A percentile compares a stretch with the other conserved stretches of the same genome.
These are phyloP conservation scores for Drosophila sp. DNA, from an alignment of 1,140 invertebrate species.

Conservation along the genomic window DNA sequence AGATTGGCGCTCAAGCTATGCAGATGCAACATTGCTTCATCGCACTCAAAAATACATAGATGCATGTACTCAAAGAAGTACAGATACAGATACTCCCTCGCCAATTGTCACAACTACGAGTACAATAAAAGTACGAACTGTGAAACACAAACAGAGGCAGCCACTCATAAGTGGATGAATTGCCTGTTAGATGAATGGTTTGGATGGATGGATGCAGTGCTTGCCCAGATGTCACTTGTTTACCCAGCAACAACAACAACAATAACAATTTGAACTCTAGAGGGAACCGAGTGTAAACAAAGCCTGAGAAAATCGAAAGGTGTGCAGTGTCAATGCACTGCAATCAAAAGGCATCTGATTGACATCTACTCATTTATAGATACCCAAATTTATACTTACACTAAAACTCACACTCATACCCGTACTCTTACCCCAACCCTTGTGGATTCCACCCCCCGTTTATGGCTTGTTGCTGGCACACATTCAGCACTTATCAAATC, in stretches of 20 bases:
- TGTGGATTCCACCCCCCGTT: not conserved
- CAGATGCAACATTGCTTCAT: conserved; percentile 15
- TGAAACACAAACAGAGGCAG: conserved; percentile 48
- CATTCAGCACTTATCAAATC: conserved; percentile 71
- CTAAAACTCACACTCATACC: conserved; percentile 1
- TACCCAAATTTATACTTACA: not conserved
- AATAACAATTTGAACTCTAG: conserved; percentile 18
- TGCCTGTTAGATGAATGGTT: not conserved
- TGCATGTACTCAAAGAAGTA: conserved; percentile 13
- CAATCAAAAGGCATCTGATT: conserved; percentile 38
- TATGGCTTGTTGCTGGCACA: conserved; percentile 14
- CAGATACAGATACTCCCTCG: conserved; percentile 39
- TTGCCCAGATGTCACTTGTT: conserved; percentile 77
- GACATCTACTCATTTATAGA: conserved; percentile 3
- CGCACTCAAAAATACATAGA: not conserved
- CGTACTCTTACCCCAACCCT: conserved; percentile 18
- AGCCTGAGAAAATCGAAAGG: conserved; percentile 61
- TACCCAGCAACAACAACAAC: conserved; percentile 50
- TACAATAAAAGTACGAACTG: conserved; percentile 14
- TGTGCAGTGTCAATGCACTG: conserved; percentile 54
- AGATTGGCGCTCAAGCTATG: conserved; percentile 63
- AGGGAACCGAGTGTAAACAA: conserved; percentile 36
- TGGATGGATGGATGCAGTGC: conserved; percentile 20
- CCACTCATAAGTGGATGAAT: conserved; percentile 40
- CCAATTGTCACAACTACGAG: conserved; percentile 37